Conservation (phyloP, 2,113 vertebrate genomes). For the Agelaius phoeniceus region DNA sequence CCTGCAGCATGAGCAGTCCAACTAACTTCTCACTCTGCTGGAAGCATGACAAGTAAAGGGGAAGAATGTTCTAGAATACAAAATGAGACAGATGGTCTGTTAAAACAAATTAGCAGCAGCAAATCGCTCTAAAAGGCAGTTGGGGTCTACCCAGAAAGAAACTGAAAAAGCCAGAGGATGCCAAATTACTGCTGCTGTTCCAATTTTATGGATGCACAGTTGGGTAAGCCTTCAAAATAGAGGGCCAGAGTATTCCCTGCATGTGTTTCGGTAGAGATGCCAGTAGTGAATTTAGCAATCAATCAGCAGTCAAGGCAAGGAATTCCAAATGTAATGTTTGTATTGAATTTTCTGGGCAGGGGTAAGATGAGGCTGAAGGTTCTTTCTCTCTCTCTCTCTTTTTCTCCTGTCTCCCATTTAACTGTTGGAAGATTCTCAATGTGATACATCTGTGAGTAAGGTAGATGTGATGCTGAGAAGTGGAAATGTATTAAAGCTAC, state of each 20-base stretch:
- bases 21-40: slow-evolving; percentile 11
- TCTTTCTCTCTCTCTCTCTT: background rate
- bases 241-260: background rate
- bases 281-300: slow-evolving; percentile 4
- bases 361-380: background rate
- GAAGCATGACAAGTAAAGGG: background rate
- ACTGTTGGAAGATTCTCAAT: background rate
- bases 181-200: slow-evolving; percentile 4
- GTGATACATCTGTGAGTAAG: background rate
- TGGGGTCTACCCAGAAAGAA: background rate
- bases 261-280: background rate
- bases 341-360: slow-evolving; percentile 6
- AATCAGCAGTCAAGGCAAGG: background rate
- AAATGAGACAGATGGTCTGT: slow-evolving; percentile 16
- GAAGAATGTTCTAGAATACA: slow-evolving; percentile 16
- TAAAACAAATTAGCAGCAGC: background rate
- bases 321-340: background rate
- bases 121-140: background rate
- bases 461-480: background rate
- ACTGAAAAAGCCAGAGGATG: background rate
- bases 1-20: background rate
- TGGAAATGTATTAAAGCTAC: background rate
- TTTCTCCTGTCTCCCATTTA: background rate
- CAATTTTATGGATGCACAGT: background rate
- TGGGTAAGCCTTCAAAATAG: background rate